Evolutionary conservation across 1,140 invertebrate genomes (phyloP), one percentile per base, ranked within the genome.

Genomic region (Oncopodura yosiiana): DNA sequence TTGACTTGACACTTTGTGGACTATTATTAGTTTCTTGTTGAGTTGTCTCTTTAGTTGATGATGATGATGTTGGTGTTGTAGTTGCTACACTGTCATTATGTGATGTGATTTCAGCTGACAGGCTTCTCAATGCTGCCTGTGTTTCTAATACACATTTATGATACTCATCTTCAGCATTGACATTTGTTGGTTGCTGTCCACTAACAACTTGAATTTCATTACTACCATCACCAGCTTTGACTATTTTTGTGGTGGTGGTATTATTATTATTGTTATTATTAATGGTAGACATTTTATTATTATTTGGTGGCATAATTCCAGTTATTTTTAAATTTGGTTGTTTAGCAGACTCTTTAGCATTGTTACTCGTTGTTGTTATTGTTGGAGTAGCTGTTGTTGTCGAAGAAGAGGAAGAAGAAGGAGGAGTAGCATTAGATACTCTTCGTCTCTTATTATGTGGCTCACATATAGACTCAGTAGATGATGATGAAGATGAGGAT

Each of bases 121-220:
- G 49, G 29, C 50, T 55, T 18, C 62, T 29, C 12, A 63, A 52
- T 24, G 62, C 62, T 8, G 58, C 55, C 30, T 63, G 62, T 14
- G 62, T 63, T 39, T 63, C 62, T 34, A 63, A 41, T 48, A 63
- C 62, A 55, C 62, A 63, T 42, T 63, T 60, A 36, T 63, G 51
- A 49, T 63, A 63, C 36, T 61, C 60, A 12, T 61, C 60, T 26
- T 61, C 60, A 8, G 60, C 60, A 52, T 57, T 61, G n/a, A 29
- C 50, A 26, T 30, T 36, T 24, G 24, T 14, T 8, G n/a, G n/a
- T n/a, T n/a, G n/a, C n/a, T n/a, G n/a, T n/a, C n/a, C n/a, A 21
- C 46, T 39, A 16, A 37, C 26, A n/a, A 30, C 48, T 18, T 49
- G 30, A 3, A 41, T 16, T 26, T 49, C 53, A 24, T 30, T 34